phyloP scores from a whole-genome alignment of 2,888 invertebrate species.

The Adela reaumurella region DNA sequence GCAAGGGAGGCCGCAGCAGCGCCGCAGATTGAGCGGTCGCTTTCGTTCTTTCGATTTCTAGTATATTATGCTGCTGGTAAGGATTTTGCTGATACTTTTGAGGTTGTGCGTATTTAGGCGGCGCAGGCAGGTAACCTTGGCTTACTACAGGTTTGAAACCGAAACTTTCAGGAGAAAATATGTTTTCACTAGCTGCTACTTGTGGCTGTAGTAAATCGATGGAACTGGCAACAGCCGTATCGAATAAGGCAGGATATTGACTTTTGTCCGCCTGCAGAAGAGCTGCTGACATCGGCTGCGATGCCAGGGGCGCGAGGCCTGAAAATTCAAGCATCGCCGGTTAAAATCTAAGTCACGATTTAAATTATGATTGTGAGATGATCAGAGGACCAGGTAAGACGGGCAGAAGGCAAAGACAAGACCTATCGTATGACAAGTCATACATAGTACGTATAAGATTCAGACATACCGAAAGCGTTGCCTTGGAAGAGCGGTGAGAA shows the following conservation, averaged over 20 bases:
- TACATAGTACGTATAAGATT: too few relatives aligned
- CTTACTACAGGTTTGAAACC: constrained; percentile 50
- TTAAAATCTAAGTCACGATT: too few relatives aligned
- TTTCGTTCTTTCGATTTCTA: constrained; percentile 11
- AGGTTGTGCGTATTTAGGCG: constrained; percentile 30
- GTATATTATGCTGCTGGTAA: constrained; percentile 8
- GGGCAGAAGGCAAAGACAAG: too few relatives aligned
- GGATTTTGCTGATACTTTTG: constrained; percentile 11
- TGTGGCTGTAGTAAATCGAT: constrained; percentile 41
- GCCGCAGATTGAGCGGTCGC: constrained; percentile 10
- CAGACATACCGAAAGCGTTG: constrained; percentile 34
- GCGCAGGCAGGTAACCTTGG: constrained; percentile 32
- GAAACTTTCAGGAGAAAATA: constrained; percentile 41
- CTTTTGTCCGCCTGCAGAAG: constrained; percentile 44
- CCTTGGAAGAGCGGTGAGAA: constrained; percentile 52
- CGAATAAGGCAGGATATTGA: constrained; percentile 42
- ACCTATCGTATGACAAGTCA: too few relatives aligned
- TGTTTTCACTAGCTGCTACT: constrained; percentile 34
- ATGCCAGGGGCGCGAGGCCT: constrained; percentile 44
- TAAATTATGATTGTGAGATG: too few relatives aligned
- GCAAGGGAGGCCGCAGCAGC: constrained; percentile 20
- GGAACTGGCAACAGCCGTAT: constrained; percentile 47
- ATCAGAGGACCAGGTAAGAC: too few relatives aligned
- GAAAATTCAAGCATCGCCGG: too few relatives aligned
- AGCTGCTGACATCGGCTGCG: constrained; percentile 39